Conservation (phyloP, 2,113 vertebrate species). For the Deroptyus accipitrinus region DNA sequence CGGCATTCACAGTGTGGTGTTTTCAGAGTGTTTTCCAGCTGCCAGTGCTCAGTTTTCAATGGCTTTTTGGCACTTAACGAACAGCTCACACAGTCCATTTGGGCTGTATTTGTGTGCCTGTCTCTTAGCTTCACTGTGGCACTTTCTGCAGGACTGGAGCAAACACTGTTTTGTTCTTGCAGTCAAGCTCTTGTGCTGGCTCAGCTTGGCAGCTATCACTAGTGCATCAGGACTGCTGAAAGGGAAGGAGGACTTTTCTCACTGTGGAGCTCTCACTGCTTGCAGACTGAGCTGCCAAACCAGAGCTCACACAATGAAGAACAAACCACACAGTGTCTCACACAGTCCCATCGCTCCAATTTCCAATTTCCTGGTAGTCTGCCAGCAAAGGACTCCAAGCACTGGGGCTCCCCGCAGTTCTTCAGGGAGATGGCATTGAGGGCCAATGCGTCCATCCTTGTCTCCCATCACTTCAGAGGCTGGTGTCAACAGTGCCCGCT, state of each 20-base stretch:
- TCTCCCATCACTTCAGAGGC: conserved; percentile 71
- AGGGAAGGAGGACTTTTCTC: not conserved
- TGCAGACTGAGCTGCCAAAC: fast-evolving
- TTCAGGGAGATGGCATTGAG: fast-evolving
- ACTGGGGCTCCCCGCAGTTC: fast-evolving
- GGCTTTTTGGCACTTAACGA: conserved; percentile 32
- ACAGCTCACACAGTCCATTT: not conserved
- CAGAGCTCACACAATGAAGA: not conserved
- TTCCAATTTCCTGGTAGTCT: fast-evolving
- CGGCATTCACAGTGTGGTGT: conserved; percentile 55
- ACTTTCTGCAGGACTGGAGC: not conserved
- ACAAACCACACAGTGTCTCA: not conserved
- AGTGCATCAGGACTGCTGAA: not conserved
- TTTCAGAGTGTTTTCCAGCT: conserved; percentile 16
- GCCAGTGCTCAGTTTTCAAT: not conserved
- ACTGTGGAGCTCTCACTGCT: not conserved
- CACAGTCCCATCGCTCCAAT: fast-evolving
- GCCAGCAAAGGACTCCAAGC: not conserved
- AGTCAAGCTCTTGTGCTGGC: not conserved
- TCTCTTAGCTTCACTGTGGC: not conserved
- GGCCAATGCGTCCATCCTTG: fast-evolving
- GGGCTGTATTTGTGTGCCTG: not conserved
- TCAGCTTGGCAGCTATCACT: not conserved
- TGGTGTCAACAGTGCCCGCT: conserved; percentile 77
- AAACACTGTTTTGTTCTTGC: not conserved